Evolutionary conservation across 2,888 invertebrate species (phyloP), one percentile per base, ranked within the genome.

Genomic region (Pseudococcus longispinus): DNA sequence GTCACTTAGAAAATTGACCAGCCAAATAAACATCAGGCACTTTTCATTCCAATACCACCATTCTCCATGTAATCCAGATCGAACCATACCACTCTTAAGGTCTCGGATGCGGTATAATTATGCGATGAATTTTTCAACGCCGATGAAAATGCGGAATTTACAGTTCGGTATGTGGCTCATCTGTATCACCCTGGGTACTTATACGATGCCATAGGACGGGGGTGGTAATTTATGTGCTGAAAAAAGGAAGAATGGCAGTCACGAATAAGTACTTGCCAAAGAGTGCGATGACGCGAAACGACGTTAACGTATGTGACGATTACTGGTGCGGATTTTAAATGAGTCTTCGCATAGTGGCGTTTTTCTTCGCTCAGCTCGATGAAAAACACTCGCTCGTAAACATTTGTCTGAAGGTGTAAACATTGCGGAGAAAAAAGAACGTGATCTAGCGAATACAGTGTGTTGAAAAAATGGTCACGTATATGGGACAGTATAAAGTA

Each of bases 241-340:
- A 80, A 80, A 80, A 80, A 80, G 37, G 77, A 20, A 80, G 20
- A 80, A 80, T 29, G 42, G 42, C 77, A 42, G 77, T 80, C 77
- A 80, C 77, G 77, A 80, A 80, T 80, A 80, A 80, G 77, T 80
- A 80, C 77, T 80, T 42, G 77, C 77, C 77, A 42, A 80, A 80
- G 77, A 80, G 77, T 80, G 77, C 77, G 77, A 80, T 80, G 77
- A 80, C 42, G 77, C 77, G 77, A 80, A 80, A 80, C 77, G 77
- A 80, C 77, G 77, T 80, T 80, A 80, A 80, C 77, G 77, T 80
- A 80, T 80, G 77, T 80, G 77, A 80, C 77, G 77, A 80, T 80
- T 80, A 80, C 77, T 80, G 77, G 77, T 80, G 77, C 42, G 77
- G 77, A 80, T 80, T 80, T 80, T 80, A 80, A 80, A 80, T 80